These are phyloP conservation scores for Drosophila atripex DNA, from an alignment of 2,888 invertebrate genomes.

Conservation along the genomic window DNA sequence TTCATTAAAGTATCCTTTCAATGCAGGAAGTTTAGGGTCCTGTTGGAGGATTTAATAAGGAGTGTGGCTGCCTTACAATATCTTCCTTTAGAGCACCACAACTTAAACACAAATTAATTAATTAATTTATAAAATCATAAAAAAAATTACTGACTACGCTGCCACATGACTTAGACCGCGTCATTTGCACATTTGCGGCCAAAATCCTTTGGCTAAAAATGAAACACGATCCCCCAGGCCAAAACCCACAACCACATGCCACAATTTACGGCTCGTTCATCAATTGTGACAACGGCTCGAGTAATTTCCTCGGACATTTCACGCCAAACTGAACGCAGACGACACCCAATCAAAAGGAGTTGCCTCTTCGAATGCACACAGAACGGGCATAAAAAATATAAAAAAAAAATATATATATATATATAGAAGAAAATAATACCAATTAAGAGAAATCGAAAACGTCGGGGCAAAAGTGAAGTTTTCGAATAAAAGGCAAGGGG, in stretches of 20 bases:
- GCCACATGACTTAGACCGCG: not conserved
- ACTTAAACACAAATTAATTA: not conserved
- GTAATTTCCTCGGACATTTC: conserved; percentile 74
- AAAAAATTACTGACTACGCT: not conserved
- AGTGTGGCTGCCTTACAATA: not conserved
- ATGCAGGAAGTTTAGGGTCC: not conserved
- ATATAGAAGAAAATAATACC: conserved; percentile 37
- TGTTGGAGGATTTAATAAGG: not conserved
- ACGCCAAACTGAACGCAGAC: conserved; percentile 77
- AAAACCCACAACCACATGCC: conserved; percentile 55
- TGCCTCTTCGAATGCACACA: conserved; percentile 19
- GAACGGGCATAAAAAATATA: conserved; percentile 33
- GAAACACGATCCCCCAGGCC: conserved; percentile 52
- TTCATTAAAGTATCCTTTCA: conserved; percentile 27
- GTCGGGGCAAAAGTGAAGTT: conserved; percentile 27
- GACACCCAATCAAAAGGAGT: conserved; percentile 75
- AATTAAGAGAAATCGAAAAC: conserved; percentile 49
- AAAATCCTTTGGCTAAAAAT: conserved; percentile 30
- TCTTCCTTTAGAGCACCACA: too few species aligned
- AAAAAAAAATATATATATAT: too few species aligned
- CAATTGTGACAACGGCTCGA: conserved; percentile 76
- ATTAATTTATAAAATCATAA: not conserved
- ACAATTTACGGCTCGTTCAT: conserved; percentile 71
- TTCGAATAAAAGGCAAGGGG: conserved; percentile 30
- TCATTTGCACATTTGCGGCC: conserved; percentile 9